Evolutionary conservation across 2,888 invertebrate genomes (phyloP), one percentile per base, ranked within the genome.

Genomic region (Ernsta delagoae): DNA sequence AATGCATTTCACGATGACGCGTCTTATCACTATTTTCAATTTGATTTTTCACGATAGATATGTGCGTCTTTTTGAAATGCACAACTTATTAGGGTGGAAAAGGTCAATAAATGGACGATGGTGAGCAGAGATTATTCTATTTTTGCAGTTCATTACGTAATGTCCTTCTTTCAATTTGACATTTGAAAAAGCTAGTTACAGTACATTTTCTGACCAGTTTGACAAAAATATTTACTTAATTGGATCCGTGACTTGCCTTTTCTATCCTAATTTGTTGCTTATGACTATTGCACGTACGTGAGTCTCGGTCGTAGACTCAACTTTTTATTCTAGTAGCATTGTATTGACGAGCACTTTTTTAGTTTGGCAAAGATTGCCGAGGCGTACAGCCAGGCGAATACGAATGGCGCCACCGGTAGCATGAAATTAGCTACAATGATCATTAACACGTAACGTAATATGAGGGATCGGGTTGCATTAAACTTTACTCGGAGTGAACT

Each of bases 401-500:
- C 50, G 62, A 59, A 59, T 59, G 59, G 68, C 68, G 68, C 68
- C 68, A 69, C 57, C 68, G 68, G 68, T 63, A 69, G 68, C 62
- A 69, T 59, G 62, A 69, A 69, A 69, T 69, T 69, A 63, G 62
- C 63, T 69, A 69, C 62, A 69, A 69, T 69, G 69, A 69, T 69
- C 69, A 69, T 69, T 69, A 69, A 69, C 59, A 69, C 53, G 69
- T 69, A 63, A 69, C 59, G 31, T 63, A 59, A 69, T 69, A 69
- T 39, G 57, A 34, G 67, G 59, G 57, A 69, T 69, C 59, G 68
- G 63, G 63, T 69, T 69, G 57, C 68, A 63, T 12, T 69, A 63
- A 68, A 63, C 68, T 68, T 68, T 41, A 68, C 67, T 62, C 62
- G 48, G 31, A 68, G 62, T 59, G 48, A 69, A 69, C 59, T 69